phyloP scores from a whole-genome alignment of 2,113 vertebrate genomes.

The Nanorana parkeri region DNA sequence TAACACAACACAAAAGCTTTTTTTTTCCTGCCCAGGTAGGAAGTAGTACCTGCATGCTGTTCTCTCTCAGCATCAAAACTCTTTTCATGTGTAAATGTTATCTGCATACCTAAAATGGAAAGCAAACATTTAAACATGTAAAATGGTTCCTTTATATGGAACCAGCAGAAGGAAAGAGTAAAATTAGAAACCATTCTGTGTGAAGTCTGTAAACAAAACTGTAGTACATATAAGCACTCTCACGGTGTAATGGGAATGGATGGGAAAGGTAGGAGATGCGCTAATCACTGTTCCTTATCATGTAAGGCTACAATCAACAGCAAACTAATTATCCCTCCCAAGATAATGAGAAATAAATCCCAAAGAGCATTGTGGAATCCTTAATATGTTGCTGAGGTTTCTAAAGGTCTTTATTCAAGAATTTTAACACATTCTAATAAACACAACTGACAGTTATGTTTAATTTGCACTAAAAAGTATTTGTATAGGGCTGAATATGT shows the following conservation, averaged over 20 bases:
- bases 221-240: background rate
- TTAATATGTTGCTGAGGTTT: background rate
- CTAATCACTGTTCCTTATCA: background rate
- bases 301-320: background rate
- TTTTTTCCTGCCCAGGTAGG: background rate
- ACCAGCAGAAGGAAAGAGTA: background rate
- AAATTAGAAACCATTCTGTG: background rate
- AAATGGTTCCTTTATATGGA: conserved; percentile 17
- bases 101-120: conserved; percentile 23
- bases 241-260: background rate
- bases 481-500: too few relatives aligned
- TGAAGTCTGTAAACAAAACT: conserved; percentile 4
- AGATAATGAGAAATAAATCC: conserved; percentile 15
- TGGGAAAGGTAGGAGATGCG: background rate
- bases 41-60: conserved; percentile 2
- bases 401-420: background rate
- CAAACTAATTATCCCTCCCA: background rate
- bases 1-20: background rate
- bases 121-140: conserved; percentile 9
- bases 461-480: background rate
- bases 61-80: conserved; percentile 2
- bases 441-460: background rate
- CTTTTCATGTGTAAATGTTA: conserved; percentile 11
- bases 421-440: background rate
- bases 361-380: background rate